These are phyloP conservation scores for Linurgus olivaceus DNA, from an alignment of 2,797 vertebrate genomes.

Conservation along the genomic window DNA sequence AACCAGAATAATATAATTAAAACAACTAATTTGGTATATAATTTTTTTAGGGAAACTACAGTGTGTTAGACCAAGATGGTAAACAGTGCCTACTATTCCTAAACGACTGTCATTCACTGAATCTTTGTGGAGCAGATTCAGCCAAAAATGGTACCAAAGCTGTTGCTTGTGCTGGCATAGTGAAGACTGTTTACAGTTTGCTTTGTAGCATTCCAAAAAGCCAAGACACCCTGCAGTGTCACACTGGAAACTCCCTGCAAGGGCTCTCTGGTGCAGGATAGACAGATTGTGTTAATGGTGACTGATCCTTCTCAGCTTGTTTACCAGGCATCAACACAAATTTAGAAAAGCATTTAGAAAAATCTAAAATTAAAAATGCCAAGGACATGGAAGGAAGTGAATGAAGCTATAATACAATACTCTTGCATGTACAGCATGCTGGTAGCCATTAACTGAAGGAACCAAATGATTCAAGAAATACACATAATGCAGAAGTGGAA, in stretches of 20 bases:
- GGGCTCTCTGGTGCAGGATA: not conserved
- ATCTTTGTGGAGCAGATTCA: not conserved
- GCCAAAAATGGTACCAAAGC: not conserved
- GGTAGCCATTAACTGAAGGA: not conserved
- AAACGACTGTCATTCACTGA: not conserved
- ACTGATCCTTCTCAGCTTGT: conserved; percentile 28
- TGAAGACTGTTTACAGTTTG: conserved; percentile 12
- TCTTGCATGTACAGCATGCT: not conserved
- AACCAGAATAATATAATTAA: not conserved
- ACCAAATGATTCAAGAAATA: conserved; percentile 7
- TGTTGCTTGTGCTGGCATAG: not conserved
- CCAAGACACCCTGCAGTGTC: not conserved
- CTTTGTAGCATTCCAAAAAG: not conserved
- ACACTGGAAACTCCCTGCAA: not conserved
- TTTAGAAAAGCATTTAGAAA: not conserved
- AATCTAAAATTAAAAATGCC: not conserved
- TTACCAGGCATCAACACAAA: not conserved
- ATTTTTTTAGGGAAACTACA: not conserved
- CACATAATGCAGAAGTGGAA: not conserved
- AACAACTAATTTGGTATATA: not conserved
- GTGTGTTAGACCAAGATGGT: not conserved
- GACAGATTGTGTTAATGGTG: conserved; percentile 51
- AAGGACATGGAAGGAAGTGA: not conserved
- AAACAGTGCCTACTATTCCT: not conserved
- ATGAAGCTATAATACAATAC: not conserved